phyloP scores from a whole-genome alignment of 2,888 invertebrate genomes.

The Gymnosoma rotundatum region DNA sequence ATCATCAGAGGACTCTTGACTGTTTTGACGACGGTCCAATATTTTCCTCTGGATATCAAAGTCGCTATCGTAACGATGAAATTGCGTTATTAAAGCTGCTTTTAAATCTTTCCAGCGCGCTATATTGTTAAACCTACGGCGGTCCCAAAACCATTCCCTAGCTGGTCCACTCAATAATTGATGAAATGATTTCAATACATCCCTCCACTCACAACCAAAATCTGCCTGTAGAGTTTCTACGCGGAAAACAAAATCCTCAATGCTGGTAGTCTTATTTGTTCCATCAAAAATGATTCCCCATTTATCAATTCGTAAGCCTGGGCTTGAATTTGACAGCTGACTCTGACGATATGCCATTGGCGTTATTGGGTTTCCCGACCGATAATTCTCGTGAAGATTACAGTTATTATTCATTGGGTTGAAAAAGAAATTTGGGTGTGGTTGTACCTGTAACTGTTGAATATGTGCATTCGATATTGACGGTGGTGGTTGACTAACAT shows the following conservation, averaged over 20 bases:
- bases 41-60: conserved; percentile 8
- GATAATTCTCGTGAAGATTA: too few relatives aligned
- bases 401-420: too few relatives aligned
- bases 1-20: not conserved
- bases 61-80: not conserved
- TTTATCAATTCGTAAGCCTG: conserved; percentile 4
- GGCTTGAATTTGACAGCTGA: too few relatives aligned
- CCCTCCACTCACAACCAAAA: not conserved
- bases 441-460: too few relatives aligned
- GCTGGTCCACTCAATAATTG: not conserved
- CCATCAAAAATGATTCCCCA: conserved; percentile 13
- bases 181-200: too few relatives aligned
- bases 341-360: too few relatives aligned
- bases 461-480: too few relatives aligned
- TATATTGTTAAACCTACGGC: not conserved
- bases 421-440: too few relatives aligned
- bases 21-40: not conserved
- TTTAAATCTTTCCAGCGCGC: not conserved
- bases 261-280: not conserved
- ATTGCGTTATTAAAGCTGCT: not conserved
- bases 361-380: too few relatives aligned
- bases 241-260: conserved; percentile 10
- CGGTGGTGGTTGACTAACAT: too few relatives aligned
- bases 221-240: conserved; percentile 1
- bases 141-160: conserved; percentile 1